These are phyloP conservation scores for Amblyopsis rosae DNA, from an alignment of 2,113 vertebrate genomes.

Conservation along the genomic window DNA sequence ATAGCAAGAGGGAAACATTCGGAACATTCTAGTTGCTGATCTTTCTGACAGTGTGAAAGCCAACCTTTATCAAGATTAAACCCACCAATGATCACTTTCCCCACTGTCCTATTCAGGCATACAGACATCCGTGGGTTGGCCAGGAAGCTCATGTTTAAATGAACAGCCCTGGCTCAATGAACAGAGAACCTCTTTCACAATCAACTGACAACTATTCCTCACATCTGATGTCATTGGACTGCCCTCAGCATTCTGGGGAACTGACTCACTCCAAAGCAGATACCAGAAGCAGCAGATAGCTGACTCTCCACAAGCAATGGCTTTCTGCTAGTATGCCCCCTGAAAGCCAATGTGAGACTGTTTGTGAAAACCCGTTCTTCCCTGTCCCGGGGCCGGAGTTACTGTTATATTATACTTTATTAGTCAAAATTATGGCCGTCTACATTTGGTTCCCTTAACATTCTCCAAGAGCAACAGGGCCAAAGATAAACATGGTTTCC, in stretches of 20 bases:
- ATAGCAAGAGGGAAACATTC: conserved; percentile 32
- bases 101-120: conserved; percentile 65
- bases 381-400: conserved; percentile 45
- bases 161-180: conserved; percentile 67
- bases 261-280: conserved; percentile 64
- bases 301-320: conserved; percentile 37
- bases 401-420: conserved; percentile 41
- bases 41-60: conserved; percentile 50
- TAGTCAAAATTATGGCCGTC: conserved; percentile 37
- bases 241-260: conserved; percentile 62
- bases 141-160: conserved; percentile 71
- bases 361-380: conserved; percentile 51
- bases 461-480: conserved; percentile 26
- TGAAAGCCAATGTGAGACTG: conserved; percentile 63
- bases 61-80: conserved; percentile 69
- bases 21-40: conserved; percentile 37
- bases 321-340: conserved; percentile 55
- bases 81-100: conserved; percentile 61
- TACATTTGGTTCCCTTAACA: conserved; percentile 40
- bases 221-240: conserved; percentile 66
- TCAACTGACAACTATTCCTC: conserved; percentile 69
- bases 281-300: conserved; percentile 48
- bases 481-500: conserved; percentile 45
- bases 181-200: conserved; percentile 74
- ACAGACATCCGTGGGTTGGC: conserved; percentile 55